Evolutionary conservation across 2,113 vertebrate species (phyloP).

Genomic region (Asarcornis scutulata): DNA sequence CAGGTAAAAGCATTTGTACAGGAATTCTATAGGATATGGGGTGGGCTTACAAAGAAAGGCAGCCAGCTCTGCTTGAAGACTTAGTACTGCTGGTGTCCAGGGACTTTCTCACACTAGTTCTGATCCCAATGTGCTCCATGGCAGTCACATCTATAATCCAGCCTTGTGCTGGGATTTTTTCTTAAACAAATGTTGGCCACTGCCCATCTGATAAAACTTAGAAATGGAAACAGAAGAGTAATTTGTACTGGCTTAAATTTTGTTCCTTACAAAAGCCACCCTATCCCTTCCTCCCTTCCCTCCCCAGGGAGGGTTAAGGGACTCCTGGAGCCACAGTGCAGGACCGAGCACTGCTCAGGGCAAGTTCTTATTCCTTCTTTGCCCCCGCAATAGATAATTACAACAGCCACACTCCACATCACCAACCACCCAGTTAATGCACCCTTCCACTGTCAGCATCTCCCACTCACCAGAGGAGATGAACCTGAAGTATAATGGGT

Average conservation of each 20-base stretch:
- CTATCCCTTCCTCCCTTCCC: background rate
- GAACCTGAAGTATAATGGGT: background rate
- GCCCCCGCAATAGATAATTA: background rate
- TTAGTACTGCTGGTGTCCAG: background rate
- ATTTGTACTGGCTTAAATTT: background rate
- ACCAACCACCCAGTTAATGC: background rate
- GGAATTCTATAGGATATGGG: background rate
- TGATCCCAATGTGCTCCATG: accelerated
- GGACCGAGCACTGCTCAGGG: background rate
- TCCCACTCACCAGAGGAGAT: background rate
- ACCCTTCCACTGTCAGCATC: background rate
- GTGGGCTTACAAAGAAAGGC: background rate
- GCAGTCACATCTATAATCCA: background rate
- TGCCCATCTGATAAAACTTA: background rate
- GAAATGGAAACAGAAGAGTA: background rate
- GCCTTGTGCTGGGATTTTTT: background rate
- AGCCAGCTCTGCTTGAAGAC: background rate
- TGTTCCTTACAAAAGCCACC: background rate
- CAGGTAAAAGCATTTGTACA: background rate
- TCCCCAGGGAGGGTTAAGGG: background rate
- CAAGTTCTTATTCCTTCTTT: background rate
- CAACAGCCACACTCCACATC: background rate
- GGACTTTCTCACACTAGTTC: background rate
- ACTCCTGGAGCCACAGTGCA: background rate
- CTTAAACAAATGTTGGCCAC: background rate